Evolutionary conservation across 2,113 vertebrate species (phyloP).

Genomic region (Bos taurus): DNA sequence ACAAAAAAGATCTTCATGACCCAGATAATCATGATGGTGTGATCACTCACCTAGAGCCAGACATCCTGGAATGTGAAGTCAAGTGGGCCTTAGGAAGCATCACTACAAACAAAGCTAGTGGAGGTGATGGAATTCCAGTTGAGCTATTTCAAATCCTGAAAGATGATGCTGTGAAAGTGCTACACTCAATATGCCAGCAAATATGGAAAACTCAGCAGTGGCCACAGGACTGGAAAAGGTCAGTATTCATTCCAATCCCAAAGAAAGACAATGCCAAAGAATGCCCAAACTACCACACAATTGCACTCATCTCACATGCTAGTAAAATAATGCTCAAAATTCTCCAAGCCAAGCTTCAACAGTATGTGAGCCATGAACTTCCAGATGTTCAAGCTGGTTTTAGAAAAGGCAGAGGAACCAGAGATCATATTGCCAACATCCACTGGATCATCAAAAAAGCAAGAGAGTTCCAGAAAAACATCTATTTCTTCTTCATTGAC

Average conservation of each 20-base stretch:
- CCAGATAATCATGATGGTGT: not conserved
- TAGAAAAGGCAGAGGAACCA: not conserved
- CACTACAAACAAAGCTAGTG: not conserved
- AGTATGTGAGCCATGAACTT: not conserved
- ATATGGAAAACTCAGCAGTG: not conserved
- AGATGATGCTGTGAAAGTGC: too few species aligned
- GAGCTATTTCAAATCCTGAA: too few species aligned
- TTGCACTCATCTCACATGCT: too few species aligned
- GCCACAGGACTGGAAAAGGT: not conserved
- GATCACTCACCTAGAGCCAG: not conserved
- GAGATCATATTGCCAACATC: not conserved
- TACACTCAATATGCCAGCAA: not conserved
- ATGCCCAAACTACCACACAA: not conserved
- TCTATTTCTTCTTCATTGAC: too few species aligned
- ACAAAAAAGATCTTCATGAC: not conserved
- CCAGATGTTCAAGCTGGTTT: not conserved
- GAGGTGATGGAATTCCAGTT: not conserved
- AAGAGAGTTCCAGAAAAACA: not conserved
- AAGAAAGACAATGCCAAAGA: not conserved
- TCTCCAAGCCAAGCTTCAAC: not conserved
- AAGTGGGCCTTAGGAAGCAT: not conserved
- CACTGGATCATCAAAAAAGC: not conserved
- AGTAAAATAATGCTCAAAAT: not conserved
- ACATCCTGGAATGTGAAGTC: not conserved
- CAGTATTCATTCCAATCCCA: not conserved